Evolutionary conservation across 1,140 invertebrate species (phyloP), one percentile per base, ranked within the genome.

Genomic region (Aphidius gifuensis): DNA sequence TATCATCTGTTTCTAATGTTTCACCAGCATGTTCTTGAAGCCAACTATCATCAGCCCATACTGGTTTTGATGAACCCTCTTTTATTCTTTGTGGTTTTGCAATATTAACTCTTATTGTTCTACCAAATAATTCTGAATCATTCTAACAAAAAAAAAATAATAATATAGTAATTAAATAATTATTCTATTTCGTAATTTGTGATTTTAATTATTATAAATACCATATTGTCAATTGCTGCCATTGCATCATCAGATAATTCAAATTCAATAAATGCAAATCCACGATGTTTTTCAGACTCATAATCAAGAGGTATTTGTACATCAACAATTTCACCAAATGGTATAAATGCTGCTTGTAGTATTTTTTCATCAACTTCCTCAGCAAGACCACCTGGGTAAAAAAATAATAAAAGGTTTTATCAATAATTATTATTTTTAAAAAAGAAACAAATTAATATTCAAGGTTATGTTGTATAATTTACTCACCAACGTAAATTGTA

Each of bases 201-300:
- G 68, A 56, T 42, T 16, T n/a, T 6, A 9, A 9, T 1, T 11
- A 8, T 6, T 23, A 6, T n/a, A 60, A 61, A 73, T 84, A 96
- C 93, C 97, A 99, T 98, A 74, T 99, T 99, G 82, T 99, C 97
- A 74, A 99, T 98, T 43, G 98, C 96, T 56, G 96, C 92, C 21
- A 92, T 89, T 54, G 97, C 96, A 89, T 99, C 97, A 85, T 96
- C 91, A 7, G 88, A 85, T 65, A 86, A 85, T 83, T 99, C 97
- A 84, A 97, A 99, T 83, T 99, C 97, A 68, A 99, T 90, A 80
- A 99, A 99, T 3, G 95, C 95, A 84, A 99, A 99, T 48, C 96
- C 96, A 77, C 96, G 85, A 74, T 98, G 96, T 74, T 97, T 97
- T 78, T 98, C 94, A 61, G 90, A 94, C 80, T 98, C 95, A 85